Percentiles rank a stretch among this genome's conserved stretches.
Evolutionary conservation across 2,797 vertebrate species (phyloP).

Genomic region (Paratrypauchen microcephalus): DNA sequence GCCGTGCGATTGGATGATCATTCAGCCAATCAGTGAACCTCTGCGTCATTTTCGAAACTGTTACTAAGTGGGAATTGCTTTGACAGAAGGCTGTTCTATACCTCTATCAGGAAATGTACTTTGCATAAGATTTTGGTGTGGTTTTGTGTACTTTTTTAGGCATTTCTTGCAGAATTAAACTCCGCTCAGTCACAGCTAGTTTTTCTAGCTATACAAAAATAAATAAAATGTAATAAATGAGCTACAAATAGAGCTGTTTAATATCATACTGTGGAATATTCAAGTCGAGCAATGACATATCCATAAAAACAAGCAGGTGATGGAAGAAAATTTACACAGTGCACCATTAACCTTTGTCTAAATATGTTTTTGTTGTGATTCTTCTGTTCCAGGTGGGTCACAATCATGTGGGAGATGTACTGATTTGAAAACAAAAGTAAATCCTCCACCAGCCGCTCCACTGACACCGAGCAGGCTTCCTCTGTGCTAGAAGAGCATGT

Average conservation of each 20-base stretch:
- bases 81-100: neutral
- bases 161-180: too few species aligned
- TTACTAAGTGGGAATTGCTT: neutral
- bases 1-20: neutral
- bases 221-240: too few species aligned
- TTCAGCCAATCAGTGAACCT: neutral
- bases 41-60: neutral
- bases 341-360: neutral
- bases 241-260: too few species aligned
- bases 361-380: neutral
- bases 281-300: too few species aligned
- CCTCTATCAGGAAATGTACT: neutral
- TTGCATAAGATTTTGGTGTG: neutral
- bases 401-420: conserved; percentile 42
- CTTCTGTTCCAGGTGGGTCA: conserved; percentile 50
- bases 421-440: conserved; percentile 19
- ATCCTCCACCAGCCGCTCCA: conserved; percentile 32
- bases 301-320: too few species aligned
- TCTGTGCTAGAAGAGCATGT: conserved; percentile 83
- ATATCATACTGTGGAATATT: too few species aligned
- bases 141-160: neutral
- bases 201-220: too few species aligned
- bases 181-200: too few species aligned
- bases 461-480: conserved; percentile 54
- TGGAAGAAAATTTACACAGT: too few species aligned